A percentile compares a stretch with the other conserved stretches of the same genome.
Evolutionary conservation across 2,113 vertebrate genomes (phyloP).

Genomic region (Gasterosteus aculeatus): DNA sequence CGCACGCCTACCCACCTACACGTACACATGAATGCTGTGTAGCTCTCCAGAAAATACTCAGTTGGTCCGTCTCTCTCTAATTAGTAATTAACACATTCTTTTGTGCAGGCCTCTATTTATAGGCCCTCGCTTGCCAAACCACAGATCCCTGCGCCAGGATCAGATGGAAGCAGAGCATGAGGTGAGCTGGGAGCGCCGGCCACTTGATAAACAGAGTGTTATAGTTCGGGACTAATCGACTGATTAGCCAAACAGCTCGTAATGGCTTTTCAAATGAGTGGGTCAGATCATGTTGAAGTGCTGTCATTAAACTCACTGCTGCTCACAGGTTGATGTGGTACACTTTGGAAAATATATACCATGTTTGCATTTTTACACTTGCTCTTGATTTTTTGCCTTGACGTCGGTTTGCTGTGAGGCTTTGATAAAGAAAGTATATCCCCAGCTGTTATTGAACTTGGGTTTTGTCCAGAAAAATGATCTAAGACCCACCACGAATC

Average conservation of each 20-base stretch:
- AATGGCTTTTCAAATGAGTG: conserved; percentile 52
- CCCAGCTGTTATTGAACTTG: conserved; percentile 8
- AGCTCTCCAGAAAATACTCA: conserved; percentile 62
- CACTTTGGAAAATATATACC: background rate
- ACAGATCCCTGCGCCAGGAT: conserved; percentile 84
- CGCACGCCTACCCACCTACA: conserved; percentile 10
- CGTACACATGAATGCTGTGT: conserved; percentile 11
- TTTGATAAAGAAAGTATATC: too few species aligned
- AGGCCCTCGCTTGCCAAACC: conserved; percentile 81
- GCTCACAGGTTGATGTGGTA: conserved; percentile 11
- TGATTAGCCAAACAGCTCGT: conserved; percentile 61
- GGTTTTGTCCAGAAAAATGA: conserved; percentile 1
- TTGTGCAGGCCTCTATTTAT: conserved; percentile 79
- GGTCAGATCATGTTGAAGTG: conserved; percentile 41
- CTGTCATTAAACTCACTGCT: conserved; percentile 38
- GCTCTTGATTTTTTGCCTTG: background rate
- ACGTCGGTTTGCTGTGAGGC: background rate
- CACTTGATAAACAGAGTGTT: conserved; percentile 65
- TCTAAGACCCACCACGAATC: background rate
- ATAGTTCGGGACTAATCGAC: conserved; percentile 56
- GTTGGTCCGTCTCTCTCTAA: conserved; percentile 71
- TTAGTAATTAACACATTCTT: conserved; percentile 84
- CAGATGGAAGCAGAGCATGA: conserved; percentile 83
- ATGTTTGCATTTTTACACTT: background rate
- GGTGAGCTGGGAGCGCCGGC: conserved; percentile 75